phyloP scores from a whole-genome alignment of 2,113 vertebrate genomes.

The Narcine bancroftii region DNA sequence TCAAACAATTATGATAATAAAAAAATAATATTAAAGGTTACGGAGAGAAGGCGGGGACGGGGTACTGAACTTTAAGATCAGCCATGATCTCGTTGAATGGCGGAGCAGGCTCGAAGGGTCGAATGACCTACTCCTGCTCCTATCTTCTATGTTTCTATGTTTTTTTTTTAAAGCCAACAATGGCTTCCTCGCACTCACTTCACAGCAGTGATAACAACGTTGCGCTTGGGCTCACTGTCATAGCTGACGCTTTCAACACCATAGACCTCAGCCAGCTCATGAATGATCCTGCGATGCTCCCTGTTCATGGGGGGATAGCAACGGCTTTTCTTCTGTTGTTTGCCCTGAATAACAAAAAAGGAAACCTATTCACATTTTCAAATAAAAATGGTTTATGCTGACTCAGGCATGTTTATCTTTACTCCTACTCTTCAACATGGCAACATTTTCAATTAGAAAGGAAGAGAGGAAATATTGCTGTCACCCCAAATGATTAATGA shows the following conservation, averaged over 20 bases:
- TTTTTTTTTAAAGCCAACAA: not conserved
- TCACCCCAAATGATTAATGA: not conserved
- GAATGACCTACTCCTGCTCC: no score
- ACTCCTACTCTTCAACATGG: not conserved
- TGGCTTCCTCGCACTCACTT: constrained; percentile 56
- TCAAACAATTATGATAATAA: not conserved
- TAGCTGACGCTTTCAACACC: constrained; percentile 88
- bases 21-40: not conserved
- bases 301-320: constrained; percentile 93
- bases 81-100: no score
- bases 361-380: not conserved
- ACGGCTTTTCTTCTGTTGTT: constrained; percentile 78
- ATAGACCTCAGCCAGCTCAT: constrained; percentile 87
- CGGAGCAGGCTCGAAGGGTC: no score
- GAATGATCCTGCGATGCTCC: constrained; percentile 85
- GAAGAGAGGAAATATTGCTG: not conserved
- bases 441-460: not conserved
- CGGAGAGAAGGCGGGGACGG: no score
- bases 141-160: no score
- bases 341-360: constrained; percentile 61
- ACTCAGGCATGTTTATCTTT: not conserved
- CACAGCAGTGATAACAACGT: constrained; percentile 82
- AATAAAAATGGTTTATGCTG: not conserved
- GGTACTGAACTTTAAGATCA: no score
- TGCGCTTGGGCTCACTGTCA: constrained; percentile 92